Percentiles rank a stretch among this genome's conserved stretches.
Conservation (phyloP, 2,797 vertebrate genomes). For the Cuniculus paca region DNA sequence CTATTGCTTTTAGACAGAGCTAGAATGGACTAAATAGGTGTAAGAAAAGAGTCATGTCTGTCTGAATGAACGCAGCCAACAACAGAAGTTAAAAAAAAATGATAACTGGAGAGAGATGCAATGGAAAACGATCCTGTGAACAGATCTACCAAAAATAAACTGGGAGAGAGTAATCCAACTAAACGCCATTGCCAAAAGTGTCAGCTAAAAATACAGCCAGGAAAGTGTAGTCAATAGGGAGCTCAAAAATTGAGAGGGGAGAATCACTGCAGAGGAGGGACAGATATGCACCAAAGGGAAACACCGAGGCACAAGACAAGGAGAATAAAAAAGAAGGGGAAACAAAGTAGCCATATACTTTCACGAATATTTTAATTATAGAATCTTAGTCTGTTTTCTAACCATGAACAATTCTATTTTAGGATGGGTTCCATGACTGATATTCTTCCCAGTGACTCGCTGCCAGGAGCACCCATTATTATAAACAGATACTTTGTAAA, state of each 20-base stretch:
- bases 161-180: neutral
- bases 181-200: neutral
- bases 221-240: neutral
- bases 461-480: constrained; percentile 37
- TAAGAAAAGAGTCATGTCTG: neutral
- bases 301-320: constrained; percentile 7
- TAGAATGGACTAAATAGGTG: constrained; percentile 45
- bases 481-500: constrained; percentile 19
- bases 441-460: neutral
- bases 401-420: neutral
- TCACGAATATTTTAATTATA: constrained; percentile 23
- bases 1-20: constrained; percentile 32
- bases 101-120: neutral
- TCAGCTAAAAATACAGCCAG: neutral
- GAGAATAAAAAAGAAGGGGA: neutral
- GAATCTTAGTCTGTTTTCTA: constrained; percentile 33
- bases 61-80: neutral
- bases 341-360: neutral
- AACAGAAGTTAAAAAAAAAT: neutral
- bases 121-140: constrained; percentile 20
- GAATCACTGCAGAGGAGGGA: neutral
- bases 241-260: neutral
- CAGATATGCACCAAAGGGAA: constrained; percentile 51
- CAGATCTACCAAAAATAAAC: neutral
- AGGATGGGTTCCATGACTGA: neutral